Conservation (phyloP, 2,797 vertebrate genomes). For the Coregonus ussuriensis region DNA sequence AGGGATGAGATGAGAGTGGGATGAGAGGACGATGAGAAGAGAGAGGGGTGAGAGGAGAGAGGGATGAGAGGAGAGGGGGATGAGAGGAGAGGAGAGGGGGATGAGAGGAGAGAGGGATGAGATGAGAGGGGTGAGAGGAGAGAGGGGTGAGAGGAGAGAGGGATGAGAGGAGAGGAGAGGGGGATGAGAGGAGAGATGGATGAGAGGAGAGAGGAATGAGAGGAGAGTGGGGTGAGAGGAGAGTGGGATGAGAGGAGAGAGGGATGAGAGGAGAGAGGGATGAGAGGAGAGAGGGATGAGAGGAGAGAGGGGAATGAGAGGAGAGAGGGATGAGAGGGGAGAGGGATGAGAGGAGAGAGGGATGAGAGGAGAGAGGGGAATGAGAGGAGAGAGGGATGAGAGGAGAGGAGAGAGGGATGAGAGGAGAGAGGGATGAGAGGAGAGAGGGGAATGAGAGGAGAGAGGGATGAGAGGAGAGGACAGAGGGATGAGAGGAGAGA, state of each 20-base stretch:
- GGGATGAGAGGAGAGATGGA: not conserved
- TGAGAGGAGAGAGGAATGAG: not conserved
- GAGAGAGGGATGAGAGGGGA: not conserved
- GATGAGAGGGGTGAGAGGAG: not conserved
- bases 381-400: not conserved
- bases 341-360: no score
- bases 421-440: not conserved
- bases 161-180: not conserved
- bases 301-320: no score
- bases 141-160: not conserved
- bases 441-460: not conserved
- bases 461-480: no score
- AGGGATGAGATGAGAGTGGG: no score
- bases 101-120: no score
- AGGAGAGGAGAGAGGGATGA: not conserved
- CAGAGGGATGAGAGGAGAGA: not conserved
- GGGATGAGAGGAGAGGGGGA: no score
- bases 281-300: not conserved
- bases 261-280: not conserved
- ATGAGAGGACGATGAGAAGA: not conserved
- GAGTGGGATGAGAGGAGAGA: constrained; percentile 9
- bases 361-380: no score
- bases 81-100: no score
- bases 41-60: not conserved
- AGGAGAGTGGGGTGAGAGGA: not conserved